Base-by-base conservation (phyloP, 2,888 invertebrate genomes). In the Cordilura impudica region DNA sequence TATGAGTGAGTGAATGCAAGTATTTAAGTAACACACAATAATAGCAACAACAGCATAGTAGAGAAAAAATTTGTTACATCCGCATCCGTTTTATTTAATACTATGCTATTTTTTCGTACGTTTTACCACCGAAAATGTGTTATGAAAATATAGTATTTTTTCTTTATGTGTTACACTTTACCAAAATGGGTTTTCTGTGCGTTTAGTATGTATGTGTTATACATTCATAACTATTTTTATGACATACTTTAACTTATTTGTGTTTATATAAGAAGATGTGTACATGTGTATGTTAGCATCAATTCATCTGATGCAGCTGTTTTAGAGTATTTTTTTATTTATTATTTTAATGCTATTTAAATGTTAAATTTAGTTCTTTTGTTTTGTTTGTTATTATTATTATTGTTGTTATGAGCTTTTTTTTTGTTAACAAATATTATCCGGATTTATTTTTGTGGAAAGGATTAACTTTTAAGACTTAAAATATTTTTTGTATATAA, bases 241-340 rank as follows among this genome's bases (percentile, higher is more conserved):
- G 72, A 72, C 72, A 72, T 65, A 65, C 63, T 65, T 56, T 65
- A 39, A 54, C 56, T 72, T 49, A 56, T 47, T 56, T 47, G 19
- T 45, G 26, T 26, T 3, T 4, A 12, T 47, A 14, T 31, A 49
- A 56, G 31, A 14, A 49, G 49, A 18, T 45, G 12, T 66, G 45
- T 23, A 35, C 1, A 19, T 21, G 4, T 31, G 26, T 43, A 54
- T 54, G 18, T 21, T 21, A 8, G 56, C 47, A 72, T 63, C 63
- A 65, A 26, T 56, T 72, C 35, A 49, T 72, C 47, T 56, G 63
- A 49, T 72, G 63, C 47, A 72, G 56, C 63, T 72, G 56, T 65
- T 71, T 71, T 53, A 4, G 12, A 21, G 4, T 31, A 45, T 31
- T 31, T 12, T 35, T 18, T 35, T 23, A 43, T 43, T 60, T 16